Percentiles rank a stretch among this genome's conserved stretches.
phyloP scores from a whole-genome alignment of 2,113 vertebrate species.

The Pelmatolapia mariae region DNA sequence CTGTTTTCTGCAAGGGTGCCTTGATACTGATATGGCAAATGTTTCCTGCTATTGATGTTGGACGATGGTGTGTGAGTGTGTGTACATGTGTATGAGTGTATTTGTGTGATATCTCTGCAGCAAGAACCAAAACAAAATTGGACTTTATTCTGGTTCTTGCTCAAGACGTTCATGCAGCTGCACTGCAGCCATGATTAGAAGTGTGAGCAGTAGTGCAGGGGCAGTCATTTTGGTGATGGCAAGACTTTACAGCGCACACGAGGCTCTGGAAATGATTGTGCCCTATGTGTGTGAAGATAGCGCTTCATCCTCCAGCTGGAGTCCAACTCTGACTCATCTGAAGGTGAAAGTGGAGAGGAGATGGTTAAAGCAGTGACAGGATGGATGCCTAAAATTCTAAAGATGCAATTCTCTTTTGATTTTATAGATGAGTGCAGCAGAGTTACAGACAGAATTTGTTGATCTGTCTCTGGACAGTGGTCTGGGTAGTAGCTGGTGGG shows the following conservation, averaged over 20 bases:
- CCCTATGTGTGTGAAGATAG: neutral
- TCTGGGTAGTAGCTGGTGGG: neutral
- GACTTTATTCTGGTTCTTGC: neutral
- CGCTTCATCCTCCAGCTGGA: neutral
- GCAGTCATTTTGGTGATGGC: neutral
- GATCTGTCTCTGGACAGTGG: neutral
- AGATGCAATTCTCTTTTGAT: neutral
- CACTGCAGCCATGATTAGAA: neutral
- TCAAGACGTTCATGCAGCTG: neutral
- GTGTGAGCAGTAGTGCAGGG: neutral
- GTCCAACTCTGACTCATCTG: neutral
- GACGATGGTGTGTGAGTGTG: neutral
- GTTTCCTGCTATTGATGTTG: neutral
- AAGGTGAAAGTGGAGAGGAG: neutral
- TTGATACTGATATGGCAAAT: neutral
- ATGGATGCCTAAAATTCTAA: neutral
- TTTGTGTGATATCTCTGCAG: neutral
- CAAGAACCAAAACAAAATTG: neutral
- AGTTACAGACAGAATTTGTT: neutral
- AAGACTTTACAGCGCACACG: neutral
- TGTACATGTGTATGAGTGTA: neutral
- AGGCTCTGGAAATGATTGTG: neutral
- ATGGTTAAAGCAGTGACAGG: neutral
- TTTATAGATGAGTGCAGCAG: neutral
- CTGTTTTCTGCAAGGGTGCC: neutral